Conservation (phyloP, 30 jellyfish, hydroid and myxozoan genomes). For the Nemopilema nomurai region DNA sequence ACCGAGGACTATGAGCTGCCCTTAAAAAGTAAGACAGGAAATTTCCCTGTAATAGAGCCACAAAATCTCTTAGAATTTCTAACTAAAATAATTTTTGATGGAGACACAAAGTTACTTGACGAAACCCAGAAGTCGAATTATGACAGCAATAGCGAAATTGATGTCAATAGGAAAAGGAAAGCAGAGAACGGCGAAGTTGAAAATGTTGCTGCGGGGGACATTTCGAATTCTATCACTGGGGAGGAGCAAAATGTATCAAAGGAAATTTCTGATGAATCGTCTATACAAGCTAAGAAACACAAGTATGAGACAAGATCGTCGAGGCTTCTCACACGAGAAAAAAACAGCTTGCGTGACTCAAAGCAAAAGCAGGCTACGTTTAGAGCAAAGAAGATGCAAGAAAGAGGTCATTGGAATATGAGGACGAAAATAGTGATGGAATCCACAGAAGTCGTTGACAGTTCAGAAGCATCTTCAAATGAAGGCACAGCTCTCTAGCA, state of each 20-base stretch:
- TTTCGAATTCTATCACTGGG: background rate
- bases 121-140: background rate
- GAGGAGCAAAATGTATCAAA: background rate
- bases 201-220: background rate
- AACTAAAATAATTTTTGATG: constrained; percentile 6
- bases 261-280: background rate
- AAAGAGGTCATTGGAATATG: background rate
- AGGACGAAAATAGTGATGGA: background rate
- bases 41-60: background rate
- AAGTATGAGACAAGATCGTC: background rate
- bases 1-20: no score
- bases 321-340: background rate
- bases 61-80: constrained; percentile 26
- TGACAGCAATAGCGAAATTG: background rate
- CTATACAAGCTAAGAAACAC: background rate
- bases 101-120: background rate
- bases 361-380: background rate
- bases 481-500: no score
- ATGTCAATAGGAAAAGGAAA: background rate
- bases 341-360: background rate
- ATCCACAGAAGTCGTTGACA: background rate
- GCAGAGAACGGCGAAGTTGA: background rate
- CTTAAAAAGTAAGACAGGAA: background rate
- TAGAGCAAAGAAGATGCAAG: background rate
- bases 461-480: background rate